Conservation (phyloP, 2,888 invertebrate species). For the Troilus luridus region DNA sequence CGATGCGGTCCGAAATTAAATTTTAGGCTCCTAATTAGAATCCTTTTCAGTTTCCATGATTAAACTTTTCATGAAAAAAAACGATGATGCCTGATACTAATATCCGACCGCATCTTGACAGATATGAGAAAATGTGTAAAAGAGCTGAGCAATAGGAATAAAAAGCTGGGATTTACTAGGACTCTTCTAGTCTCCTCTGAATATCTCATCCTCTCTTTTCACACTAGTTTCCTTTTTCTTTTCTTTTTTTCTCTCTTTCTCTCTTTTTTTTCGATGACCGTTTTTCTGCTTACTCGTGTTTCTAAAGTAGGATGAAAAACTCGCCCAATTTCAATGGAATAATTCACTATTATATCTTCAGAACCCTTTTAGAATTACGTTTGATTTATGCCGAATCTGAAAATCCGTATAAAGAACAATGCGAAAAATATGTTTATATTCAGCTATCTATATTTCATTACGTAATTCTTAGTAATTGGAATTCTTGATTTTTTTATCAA, state of each 20-base stretch:
- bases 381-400: not conserved
- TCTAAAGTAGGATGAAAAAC: not conserved
- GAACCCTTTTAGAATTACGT: not conserved
- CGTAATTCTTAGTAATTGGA: too few species aligned
- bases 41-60: not conserved
- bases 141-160: not conserved
- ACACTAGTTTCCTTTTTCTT: not conserved
- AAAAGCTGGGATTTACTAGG: conserved; percentile 25
- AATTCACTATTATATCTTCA: not conserved
- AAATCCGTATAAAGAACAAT: not conserved
- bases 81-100: not conserved
- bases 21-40: not conserved
- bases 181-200: not conserved
- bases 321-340: not conserved
- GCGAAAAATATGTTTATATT: too few species aligned
- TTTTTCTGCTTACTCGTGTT: not conserved
- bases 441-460: too few species aligned
- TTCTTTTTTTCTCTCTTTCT: not conserved
- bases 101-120: not conserved
- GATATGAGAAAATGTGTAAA: conserved; percentile 40
- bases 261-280: not conserved
- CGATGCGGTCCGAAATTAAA: not conserved
- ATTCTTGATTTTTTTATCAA: too few species aligned
- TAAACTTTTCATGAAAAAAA: conserved; percentile 15
- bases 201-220: conserved; percentile 13